These are phyloP conservation scores for Cylindroiulus punctatus DNA, from an alignment of 2,888 invertebrate species.

Conservation along the genomic window DNA sequence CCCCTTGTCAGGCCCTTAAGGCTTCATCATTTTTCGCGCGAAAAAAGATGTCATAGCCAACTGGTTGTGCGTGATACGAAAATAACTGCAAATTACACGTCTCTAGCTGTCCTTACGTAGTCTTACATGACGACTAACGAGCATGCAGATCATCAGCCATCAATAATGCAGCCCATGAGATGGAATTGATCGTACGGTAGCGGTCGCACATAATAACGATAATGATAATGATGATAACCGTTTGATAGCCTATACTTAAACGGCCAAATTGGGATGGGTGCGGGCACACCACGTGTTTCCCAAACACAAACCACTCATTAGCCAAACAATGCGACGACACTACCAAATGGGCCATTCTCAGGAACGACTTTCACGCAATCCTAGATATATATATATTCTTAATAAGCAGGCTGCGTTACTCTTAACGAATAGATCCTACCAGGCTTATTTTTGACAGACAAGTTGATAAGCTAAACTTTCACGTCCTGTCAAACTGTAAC, in stretches of 20 bases:
- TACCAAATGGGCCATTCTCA: conserved; percentile 7
- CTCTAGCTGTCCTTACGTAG: conserved; percentile 8
- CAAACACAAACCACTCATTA: conserved; percentile 18
- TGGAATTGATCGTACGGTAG: not conserved
- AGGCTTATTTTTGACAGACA: too few relatives aligned
- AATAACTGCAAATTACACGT: conserved; percentile 10
- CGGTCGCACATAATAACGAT: not conserved
- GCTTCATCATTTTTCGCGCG: not conserved
- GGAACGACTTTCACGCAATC: not conserved
- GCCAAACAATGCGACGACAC: conserved; percentile 8
- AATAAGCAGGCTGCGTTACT: not conserved
- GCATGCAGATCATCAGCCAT: conserved; percentile 9
- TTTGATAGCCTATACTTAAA: conserved; percentile 18
- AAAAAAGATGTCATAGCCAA: conserved; percentile 11
- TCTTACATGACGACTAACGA: conserved; percentile 18
- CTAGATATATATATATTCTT: too few relatives aligned
- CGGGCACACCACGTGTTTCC: not conserved
- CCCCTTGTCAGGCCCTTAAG: not conserved
- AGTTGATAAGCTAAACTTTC: too few relatives aligned
- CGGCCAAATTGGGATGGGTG: conserved; percentile 1
- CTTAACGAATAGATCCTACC: too few relatives aligned
- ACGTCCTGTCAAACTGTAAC: too few relatives aligned
- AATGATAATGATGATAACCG: conserved; percentile 18
- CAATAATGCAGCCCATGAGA: not conserved
- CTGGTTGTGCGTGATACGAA: conserved; percentile 18